phyloP scores from a whole-genome alignment of 2,888 invertebrate genomes.

The Pandemis corylana region DNA sequence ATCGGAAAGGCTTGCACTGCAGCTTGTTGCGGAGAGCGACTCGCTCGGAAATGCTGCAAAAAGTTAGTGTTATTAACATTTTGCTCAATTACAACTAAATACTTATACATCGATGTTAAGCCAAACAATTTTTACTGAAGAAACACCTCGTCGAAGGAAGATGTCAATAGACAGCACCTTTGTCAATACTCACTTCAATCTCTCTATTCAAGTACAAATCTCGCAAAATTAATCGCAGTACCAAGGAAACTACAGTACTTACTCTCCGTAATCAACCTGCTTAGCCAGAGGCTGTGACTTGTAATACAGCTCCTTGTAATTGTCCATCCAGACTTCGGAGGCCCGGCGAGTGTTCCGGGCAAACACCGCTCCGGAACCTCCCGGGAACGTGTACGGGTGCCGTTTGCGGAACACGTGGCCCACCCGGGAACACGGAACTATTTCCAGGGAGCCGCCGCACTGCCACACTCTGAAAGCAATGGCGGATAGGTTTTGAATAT shows the following conservation, averaged over 20 bases:
- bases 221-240: no score
- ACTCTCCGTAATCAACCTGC: constrained; percentile 96
- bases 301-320: constrained; percentile 98
- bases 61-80: neutral
- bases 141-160: no score
- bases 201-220: no score
- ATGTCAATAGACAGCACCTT: no score
- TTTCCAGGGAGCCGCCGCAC: constrained; percentile 98
- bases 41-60: constrained; percentile 92
- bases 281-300: constrained; percentile 95
- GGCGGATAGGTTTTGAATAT: neutral
- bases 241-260: constrained; percentile 64
- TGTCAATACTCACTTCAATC: no score
- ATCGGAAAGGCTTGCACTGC: constrained; percentile 97
- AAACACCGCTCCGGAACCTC: constrained; percentile 98
- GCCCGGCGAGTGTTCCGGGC: constrained; percentile 97
- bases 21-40: constrained; percentile 90
- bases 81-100: no score
- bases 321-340: constrained; percentile 99
- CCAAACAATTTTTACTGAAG: no score
- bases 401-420: constrained; percentile 98
- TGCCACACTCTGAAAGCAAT: constrained; percentile 93
- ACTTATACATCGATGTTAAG: no score
- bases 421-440: constrained; percentile 98
- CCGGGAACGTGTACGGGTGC: constrained; percentile 99